These are phyloP conservation scores for Mugil cephalus DNA, from an alignment of 2,113 vertebrate species.

Conservation along the genomic window DNA sequence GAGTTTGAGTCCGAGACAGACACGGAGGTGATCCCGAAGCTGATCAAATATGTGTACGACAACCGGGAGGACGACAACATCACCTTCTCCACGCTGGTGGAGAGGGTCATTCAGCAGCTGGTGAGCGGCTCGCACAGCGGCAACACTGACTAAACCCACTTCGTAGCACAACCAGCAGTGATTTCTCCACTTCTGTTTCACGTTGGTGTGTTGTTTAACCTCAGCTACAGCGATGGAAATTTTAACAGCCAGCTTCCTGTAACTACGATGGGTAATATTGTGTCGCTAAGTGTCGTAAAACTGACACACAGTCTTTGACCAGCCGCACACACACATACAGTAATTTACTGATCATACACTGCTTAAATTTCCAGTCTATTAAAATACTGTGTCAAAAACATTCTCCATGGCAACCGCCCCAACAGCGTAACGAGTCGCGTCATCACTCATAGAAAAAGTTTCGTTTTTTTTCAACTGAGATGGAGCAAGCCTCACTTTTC, in stretches of 20 bases:
- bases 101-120: slow-evolving; percentile 94
- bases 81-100: slow-evolving; percentile 92
- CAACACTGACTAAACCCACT: neutral
- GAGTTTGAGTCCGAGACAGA: slow-evolving; percentile 98
- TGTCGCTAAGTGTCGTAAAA: slow-evolving; percentile 11
- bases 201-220: neutral
- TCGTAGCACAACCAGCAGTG: neutral
- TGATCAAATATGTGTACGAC: slow-evolving; percentile 97
- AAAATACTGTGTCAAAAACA: slow-evolving; percentile 52
- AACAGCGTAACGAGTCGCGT: slow-evolving; percentile 51
- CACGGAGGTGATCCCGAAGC: slow-evolving; percentile 96
- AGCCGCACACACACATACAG: slow-evolving; percentile 8
- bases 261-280: neutral
- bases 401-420: slow-evolving; percentile 49
- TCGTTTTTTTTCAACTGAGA: neutral
- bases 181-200: too few species aligned
- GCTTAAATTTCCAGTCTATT: slow-evolving; percentile 40
- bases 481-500: slow-evolving; percentile 24
- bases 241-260: slow-evolving; percentile 19
- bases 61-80: slow-evolving; percentile 89
- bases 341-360: slow-evolving; percentile 1
- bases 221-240: slow-evolving; percentile 3
- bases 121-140: slow-evolving; percentile 83
- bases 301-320: slow-evolving; percentile 13
- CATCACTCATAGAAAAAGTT: slow-evolving; percentile 38